Conservation (phyloP, 2,113 vertebrate species). For the Dicrurus megarhynchus region DNA sequence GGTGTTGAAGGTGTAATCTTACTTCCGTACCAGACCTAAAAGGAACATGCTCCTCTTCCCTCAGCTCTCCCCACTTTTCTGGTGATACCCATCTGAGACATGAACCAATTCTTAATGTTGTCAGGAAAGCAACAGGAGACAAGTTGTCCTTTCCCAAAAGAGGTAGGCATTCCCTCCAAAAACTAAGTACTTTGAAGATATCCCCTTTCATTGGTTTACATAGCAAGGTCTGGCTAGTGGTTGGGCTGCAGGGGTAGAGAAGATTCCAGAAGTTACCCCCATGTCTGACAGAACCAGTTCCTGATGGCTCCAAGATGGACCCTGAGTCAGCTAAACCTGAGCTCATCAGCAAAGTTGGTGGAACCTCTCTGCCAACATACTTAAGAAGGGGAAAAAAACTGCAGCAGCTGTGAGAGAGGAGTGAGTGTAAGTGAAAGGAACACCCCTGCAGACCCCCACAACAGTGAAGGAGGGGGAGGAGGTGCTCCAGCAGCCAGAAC, state of each 20-base stretch:
- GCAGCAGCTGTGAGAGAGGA: background rate
- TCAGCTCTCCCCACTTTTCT: background rate
- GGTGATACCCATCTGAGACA: background rate
- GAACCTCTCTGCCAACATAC: background rate
- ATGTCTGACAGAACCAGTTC: background rate
- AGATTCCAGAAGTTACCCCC: background rate
- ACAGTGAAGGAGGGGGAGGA: background rate
- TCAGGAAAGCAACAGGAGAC: background rate
- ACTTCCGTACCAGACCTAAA: background rate
- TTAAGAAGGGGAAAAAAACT: background rate
- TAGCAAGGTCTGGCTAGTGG: background rate
- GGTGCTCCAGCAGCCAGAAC: accelerated
- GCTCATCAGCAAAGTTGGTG: background rate
- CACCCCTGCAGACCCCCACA: background rate
- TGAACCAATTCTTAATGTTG: background rate
- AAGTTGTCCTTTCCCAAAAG: background rate
- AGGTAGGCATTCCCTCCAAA: background rate
- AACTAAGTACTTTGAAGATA: background rate
- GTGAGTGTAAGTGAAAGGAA: background rate
- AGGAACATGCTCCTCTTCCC: background rate
- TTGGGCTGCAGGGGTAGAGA: background rate
- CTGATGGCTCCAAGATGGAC: background rate
- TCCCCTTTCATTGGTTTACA: background rate
- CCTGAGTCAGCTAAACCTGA: background rate
- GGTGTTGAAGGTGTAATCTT: background rate